Evolutionary conservation across 1,140 invertebrate genomes (phyloP).

Genomic region (Caenorhabditis remanei): DNA sequence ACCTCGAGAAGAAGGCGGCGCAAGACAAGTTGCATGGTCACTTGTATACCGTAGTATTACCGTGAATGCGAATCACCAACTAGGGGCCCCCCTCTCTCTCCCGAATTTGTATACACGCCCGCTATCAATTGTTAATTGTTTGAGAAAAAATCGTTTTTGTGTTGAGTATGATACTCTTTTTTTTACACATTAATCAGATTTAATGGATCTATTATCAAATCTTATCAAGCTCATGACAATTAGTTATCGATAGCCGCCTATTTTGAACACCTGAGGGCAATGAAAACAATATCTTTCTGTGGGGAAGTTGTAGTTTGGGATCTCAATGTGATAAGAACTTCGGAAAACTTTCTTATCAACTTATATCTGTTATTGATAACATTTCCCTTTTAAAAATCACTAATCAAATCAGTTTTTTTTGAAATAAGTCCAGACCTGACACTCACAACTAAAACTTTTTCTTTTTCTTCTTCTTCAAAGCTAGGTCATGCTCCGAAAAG

Average conservation of each 20-base stretch:
- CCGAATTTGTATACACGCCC: conserved; percentile 29
- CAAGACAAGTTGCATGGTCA: conserved; percentile 41
- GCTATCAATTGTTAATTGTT: conserved; percentile 33
- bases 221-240: neutral
- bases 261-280: too few relatives aligned
- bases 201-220: neutral
- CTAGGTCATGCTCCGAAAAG: conserved; percentile 37
- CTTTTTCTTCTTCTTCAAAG: too few relatives aligned
- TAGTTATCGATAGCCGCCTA: too few relatives aligned
- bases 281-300: too few relatives aligned
- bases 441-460: too few relatives aligned
- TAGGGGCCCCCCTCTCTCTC: neutral
- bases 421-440: too few relatives aligned
- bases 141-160: neutral
- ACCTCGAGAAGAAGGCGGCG: conserved; percentile 36
- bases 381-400: too few relatives aligned
- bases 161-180: neutral
- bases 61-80: conserved; percentile 39
- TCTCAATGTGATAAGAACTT: too few relatives aligned
- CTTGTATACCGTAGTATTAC: conserved; percentile 48
- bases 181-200: conserved; percentile 28
- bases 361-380: too few relatives aligned
- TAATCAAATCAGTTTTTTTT: too few relatives aligned
- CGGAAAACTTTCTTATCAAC: too few relatives aligned
- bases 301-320: too few relatives aligned